Evolutionary conservation across 2,888 invertebrate species (phyloP), one percentile per base, ranked within the genome.

Genomic region (Pasiphila rectangulata): DNA sequence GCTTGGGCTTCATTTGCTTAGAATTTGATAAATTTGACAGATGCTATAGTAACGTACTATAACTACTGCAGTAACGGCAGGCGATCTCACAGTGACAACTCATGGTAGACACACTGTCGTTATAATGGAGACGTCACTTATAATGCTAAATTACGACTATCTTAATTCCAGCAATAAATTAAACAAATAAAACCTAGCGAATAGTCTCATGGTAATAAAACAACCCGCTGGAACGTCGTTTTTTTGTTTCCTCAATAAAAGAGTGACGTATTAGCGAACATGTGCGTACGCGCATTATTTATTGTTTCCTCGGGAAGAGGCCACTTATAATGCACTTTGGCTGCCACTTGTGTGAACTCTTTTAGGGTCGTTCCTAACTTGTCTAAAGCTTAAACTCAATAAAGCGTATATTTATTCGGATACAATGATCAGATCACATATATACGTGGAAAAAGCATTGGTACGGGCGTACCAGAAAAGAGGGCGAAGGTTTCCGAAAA

Each of bases 231-330:
- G 40, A 50, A 50, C 50, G 24, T n/a, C 16, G 17, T 35, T 54
- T 54, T 56, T 52, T 53, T 37, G 40, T 47, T 49, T 57, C 53
- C 55, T 55, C 53, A 53, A 55, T 57, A 57, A 57, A 57, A 45
- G 43, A 40, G 17, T 21, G 44, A 27, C 51, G 24, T 55, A 57
- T 57, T 53, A 49, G 56, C 56, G 23, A 50, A 48, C 58, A 58
- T 46, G 46, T 58, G 58, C 50, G 46, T 16, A 16, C 35, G 51
- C 47, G 40, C 50, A 52, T 56, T 57, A 61, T 61, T 61, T 61
- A 61, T 59, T 54, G 42, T 57, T 61, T 57, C 61, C 61, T 52
- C 40, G 30, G 61, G 61, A 61, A 57, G 48, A 44, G 10, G 29
- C 52, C 54, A 57, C 61, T 61, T 61, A 41, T 32, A 49, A 20